Evolutionary conservation across 2,888 invertebrate species (phyloP), one percentile per base, ranked within the genome.

Genomic region (Caradrina kadenii): DNA sequence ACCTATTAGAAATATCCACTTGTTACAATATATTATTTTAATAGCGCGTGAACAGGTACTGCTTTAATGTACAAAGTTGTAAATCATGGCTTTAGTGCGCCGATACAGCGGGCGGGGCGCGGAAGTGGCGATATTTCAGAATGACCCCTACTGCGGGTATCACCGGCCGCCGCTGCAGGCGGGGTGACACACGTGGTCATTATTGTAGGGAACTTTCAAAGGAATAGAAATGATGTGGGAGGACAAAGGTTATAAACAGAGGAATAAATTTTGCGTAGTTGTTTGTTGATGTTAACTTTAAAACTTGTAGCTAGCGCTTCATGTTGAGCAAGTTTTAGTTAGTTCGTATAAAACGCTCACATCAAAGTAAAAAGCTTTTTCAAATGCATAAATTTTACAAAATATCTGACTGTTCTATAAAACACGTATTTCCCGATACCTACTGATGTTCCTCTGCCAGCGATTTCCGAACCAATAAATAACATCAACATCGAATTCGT

Each of bases 51-150:
- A 73, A 63, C 78, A 74, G 82, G 76, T 68, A 71, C 70, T 69
- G 70, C 75, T 71, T 63, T 76, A 79, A 68, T 69, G 54, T 68
- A 45, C 52, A 15, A 59, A 63, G 62, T 56, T 72, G 64, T 79
- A 82, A 76, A 79, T 83, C 72, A 79, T 86, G 81, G 79, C 69
- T 75, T 72, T 73, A 73, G 55, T 66, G 42, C 68, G 64, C 78
- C 83, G 73, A 84, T 82, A 79, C 80, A 82, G 72, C 75, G 76
- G 71, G 53, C 55, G 69, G 60, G 79, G 79, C 63, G 79, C 49
- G 73, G 78, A 73, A 60, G 50, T 54, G 63, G 63, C 71, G 64
- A 73, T 84, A 81, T 80, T 78, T 81, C 77, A 81, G 79, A 76
- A 63, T 77, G 77, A 78, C 77, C 82, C 79, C 66, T 69, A 68